Evolutionary conservation across 2,888 invertebrate genomes (phyloP), one percentile per base, ranked within the genome.

Genomic region (Lycocerus yunnanus): DNA sequence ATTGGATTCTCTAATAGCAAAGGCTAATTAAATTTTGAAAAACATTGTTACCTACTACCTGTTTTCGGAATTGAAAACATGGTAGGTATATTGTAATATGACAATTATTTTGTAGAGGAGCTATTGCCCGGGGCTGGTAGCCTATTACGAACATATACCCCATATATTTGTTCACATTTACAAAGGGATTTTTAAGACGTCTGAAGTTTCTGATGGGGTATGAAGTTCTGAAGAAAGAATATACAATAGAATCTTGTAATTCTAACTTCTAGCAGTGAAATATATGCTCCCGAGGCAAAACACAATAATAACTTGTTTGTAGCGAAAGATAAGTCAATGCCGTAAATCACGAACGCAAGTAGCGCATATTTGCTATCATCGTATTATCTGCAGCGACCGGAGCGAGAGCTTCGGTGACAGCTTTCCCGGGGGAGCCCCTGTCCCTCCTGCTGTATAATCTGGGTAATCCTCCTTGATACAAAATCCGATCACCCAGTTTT

Each of bases 401-500:
- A 76, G 73, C 68, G 43, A 76, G 71, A 73, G 73, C 73, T 69
- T 65, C 70, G 72, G 73, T 77, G 77, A 77, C 77, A 77, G 77
- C 71, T 69, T 69, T 77, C 77, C 75, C 75, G 66, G 63, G 77
- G 77, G 77, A 74, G 65, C 61, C 73, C 69, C 65, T 27, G 58
- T 72, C 77, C 77, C 75, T 73, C 66, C 73, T 59, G 65, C 67
- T 71, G 69, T 69, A 75, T 78, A 78, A 78, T 77, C 80, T 70
- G 11, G 27, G 72, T 80, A 80, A 80, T 80, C 75, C 76, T 70
- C 60, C 78, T 75, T 80, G 78, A 77, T 77, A 78, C 70, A 73
- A 67, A 78, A 79, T 78, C 78, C 78, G 75, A 73, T 77, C 76
- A 77, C 21, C 72, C 74, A 69, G 67, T 77, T 77, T 74, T 77